These are phyloP conservation scores for Morbakka virulenta DNA, from an alignment of 30 jellyfish, hydroid and myxozoan genomes.

Conservation along the genomic window DNA sequence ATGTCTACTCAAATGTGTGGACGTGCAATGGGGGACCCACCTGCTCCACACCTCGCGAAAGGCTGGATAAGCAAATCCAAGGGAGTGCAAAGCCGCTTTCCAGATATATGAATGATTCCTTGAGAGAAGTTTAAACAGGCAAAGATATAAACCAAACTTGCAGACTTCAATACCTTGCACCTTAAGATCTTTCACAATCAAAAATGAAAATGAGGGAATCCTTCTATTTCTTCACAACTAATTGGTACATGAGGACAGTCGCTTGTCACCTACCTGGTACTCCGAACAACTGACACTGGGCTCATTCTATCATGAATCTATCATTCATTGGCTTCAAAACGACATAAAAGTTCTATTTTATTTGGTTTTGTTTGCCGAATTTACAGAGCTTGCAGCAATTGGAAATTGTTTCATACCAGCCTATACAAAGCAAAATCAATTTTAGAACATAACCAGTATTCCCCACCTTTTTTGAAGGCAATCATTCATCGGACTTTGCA, in stretches of 20 bases:
- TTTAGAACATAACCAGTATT: no score
- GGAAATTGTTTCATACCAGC: no score
- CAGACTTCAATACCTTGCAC: conserved; percentile 21
- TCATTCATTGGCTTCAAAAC: background rate
- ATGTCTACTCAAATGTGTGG: no score
- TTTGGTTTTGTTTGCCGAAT: conserved; percentile 12
- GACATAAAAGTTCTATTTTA: conserved; percentile 13
- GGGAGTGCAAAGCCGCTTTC: no score
- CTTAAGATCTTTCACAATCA: conserved; percentile 22
- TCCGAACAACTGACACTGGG: conserved; percentile 5
- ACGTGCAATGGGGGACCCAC: no score
- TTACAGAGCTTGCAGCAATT: no score
- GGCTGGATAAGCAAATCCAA: conserved; percentile 34
- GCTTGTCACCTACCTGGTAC: background rate
- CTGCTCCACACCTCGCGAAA: conserved; percentile 46
- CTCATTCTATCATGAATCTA: conserved; percentile 5
- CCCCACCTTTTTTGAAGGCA: conserved; percentile 23
- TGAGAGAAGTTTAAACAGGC: conserved; percentile 4
- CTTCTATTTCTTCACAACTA: conserved; percentile 22
- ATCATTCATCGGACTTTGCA: no score
- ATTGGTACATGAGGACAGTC: background rate
- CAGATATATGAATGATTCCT: conserved; percentile 9
- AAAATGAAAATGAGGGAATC: background rate
- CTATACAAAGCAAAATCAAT: conserved; percentile 19
- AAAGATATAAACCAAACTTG: conserved; percentile 11